A percentile compares a stretch with the other conserved stretches of the same genome.
Evolutionary conservation across 2,888 invertebrate genomes (phyloP).

Genomic region (Brassicogethes aeneus): DNA sequence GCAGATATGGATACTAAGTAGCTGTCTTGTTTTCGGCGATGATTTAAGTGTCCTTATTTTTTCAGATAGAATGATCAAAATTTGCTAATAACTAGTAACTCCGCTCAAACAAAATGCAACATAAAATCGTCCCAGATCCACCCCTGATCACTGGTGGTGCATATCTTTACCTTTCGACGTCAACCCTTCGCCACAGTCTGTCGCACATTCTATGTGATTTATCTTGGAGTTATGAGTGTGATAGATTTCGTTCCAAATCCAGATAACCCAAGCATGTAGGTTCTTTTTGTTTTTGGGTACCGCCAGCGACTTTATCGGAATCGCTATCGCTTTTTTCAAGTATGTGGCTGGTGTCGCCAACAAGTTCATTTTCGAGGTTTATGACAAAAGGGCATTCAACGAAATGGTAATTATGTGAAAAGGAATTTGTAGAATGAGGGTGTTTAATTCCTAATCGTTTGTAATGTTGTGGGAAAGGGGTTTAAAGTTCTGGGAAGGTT

Average conservation of each 20-base stretch:
- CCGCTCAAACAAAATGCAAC: too few species aligned
- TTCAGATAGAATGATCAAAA: too few species aligned
- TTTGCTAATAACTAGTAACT: too few species aligned
- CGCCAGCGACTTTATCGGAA: not conserved
- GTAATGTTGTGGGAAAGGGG: not conserved
- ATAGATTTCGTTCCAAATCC: constrained; percentile 27
- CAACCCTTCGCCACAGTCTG: constrained; percentile 14
- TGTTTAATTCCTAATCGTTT: not conserved
- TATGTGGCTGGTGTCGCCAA: not conserved
- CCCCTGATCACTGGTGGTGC: too few species aligned
- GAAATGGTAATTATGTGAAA: not conserved
- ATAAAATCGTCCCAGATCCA: too few species aligned
- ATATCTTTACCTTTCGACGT: too few species aligned
- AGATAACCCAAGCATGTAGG: constrained; percentile 15
- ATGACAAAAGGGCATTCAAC: not conserved
- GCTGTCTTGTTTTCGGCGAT: too few species aligned
- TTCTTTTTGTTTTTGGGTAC: too few species aligned
- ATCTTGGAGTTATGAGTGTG: constrained; percentile 27
- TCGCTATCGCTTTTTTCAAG: not conserved
- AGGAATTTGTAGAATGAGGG: not conserved
- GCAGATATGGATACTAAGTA: too few species aligned
- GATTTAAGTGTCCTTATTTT: too few species aligned
- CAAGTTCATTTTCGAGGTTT: not conserved
- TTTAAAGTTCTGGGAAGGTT: too few species aligned
- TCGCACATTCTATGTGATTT: constrained; percentile 23